Evolutionary conservation across 2,888 invertebrate species (phyloP).

Genomic region (Antitype chi): DNA sequence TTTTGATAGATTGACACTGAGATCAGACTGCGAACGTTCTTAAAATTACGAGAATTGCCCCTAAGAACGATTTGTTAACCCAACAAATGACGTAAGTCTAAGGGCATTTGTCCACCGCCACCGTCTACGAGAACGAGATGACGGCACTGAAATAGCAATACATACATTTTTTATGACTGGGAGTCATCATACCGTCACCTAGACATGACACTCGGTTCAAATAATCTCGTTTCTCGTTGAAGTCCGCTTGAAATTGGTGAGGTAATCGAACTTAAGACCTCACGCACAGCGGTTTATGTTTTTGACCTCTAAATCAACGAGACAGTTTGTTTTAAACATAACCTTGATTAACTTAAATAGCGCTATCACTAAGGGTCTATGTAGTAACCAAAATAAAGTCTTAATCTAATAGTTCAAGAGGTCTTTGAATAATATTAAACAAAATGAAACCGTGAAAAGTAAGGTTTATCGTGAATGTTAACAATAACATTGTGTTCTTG

Average conservation of each 20-base stretch:
- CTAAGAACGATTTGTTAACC: too few relatives aligned
- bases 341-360: not conserved
- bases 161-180: too few relatives aligned
- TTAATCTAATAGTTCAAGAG: slow-evolving; percentile 31
- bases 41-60: too few relatives aligned
- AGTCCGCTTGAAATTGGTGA: not conserved
- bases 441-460: not conserved
- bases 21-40: too few relatives aligned
- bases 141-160: too few relatives aligned
- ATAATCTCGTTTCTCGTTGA: not conserved
- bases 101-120: too few relatives aligned
- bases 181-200: not conserved
- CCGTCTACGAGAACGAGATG: too few relatives aligned
- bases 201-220: not conserved
- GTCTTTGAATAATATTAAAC: slow-evolving; percentile 9
- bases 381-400: not conserved
- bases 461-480: slow-evolving; percentile 29
- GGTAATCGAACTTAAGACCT: too few relatives aligned
- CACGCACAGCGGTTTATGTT: not conserved
- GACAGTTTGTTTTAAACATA: not conserved
- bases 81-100: too few relatives aligned
- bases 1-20: too few relatives aligned
- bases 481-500: slow-evolving; percentile 5
- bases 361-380: not conserved
- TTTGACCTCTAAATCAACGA: not conserved